These are phyloP conservation scores for Mylabris phalerata DNA, from an alignment of 1,140 invertebrate genomes.

Conservation along the genomic window DNA sequence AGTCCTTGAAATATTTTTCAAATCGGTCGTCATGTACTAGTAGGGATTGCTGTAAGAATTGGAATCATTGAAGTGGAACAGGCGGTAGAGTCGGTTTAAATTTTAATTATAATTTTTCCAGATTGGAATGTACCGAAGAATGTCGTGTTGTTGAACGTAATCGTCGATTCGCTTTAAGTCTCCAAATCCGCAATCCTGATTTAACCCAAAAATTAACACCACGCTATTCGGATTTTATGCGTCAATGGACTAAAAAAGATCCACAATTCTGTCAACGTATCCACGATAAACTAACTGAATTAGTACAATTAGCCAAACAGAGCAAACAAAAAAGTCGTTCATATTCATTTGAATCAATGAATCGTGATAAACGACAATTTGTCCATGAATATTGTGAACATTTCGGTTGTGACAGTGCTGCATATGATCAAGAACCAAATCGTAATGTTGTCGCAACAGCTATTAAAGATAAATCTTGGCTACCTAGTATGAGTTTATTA, in stretches of 20 bases:
- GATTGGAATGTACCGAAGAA: constrained; percentile 87
- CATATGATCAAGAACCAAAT: constrained; percentile 92
- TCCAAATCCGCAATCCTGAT: constrained; percentile 88
- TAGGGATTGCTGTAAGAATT: no score
- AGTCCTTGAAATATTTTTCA: no score
- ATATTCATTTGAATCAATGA: constrained; percentile 89
- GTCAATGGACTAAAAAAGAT: constrained; percentile 77
- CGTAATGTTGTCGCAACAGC: constrained; percentile 92
- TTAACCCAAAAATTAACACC: constrained; percentile 70
- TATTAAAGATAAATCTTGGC: constrained; percentile 60
- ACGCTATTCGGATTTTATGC: constrained; percentile 81
- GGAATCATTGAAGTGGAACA: no score
- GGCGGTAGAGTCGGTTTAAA: no score
- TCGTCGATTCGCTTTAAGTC: constrained; percentile 74
- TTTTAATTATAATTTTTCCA: constrained; percentile 31
- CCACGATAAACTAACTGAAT: constrained; percentile 75
- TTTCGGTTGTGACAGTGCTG: constrained; percentile 88
- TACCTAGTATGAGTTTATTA: constrained; percentile 76
- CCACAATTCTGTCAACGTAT: constrained; percentile 72
- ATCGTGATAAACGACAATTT: constrained; percentile 80
- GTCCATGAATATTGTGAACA: constrained; percentile 91
- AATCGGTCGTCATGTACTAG: no score
- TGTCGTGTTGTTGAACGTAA: constrained; percentile 84
- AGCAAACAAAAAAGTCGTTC: constrained; percentile 52
- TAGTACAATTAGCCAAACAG: constrained; percentile 84